These are phyloP conservation scores for Diprion similis DNA, from an alignment of 1,140 invertebrate genomes.

Conservation along the genomic window DNA sequence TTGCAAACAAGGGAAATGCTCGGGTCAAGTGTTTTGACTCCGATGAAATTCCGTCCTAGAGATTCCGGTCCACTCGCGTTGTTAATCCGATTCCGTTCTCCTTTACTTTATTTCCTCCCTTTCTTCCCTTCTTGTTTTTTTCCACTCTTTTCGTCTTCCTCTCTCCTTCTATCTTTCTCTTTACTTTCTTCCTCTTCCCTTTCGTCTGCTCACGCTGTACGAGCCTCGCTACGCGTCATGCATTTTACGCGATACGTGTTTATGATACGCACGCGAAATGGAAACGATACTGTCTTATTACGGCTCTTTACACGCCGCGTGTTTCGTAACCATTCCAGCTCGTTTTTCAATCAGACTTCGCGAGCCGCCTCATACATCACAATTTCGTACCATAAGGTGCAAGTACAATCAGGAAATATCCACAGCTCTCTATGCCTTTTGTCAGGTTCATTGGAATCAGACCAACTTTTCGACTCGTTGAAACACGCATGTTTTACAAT, in stretches of 20 bases:
- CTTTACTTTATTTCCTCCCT: neutral
- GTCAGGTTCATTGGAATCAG: too few species aligned
- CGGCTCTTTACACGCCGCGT: neutral
- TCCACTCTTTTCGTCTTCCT: neutral
- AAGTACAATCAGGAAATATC: too few species aligned
- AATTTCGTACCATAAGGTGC: too few species aligned
- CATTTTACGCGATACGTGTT: neutral
- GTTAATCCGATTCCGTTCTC: neutral
- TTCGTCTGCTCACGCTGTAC: too few species aligned
- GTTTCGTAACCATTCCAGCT: neutral
- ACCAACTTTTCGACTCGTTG: too few species aligned
- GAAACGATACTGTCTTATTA: neutral
- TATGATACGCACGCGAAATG: neutral
- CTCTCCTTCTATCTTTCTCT: neutral
- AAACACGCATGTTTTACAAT: too few species aligned
- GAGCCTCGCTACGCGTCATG: neutral
- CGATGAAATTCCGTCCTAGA: neutral
- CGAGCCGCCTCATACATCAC: too few species aligned
- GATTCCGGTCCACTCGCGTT: neutral
- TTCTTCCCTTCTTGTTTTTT: neutral
- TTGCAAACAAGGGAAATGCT: constrained; percentile 5
- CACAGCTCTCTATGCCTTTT: too few species aligned
- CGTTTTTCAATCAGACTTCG: neutral
- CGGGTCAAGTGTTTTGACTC: constrained; percentile 7
- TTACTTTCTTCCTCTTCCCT: neutral